Percentiles rank a stretch among this genome's conserved stretches.
phyloP scores from a whole-genome alignment of 2,113 vertebrate species.

The Scomber japonicus region DNA sequence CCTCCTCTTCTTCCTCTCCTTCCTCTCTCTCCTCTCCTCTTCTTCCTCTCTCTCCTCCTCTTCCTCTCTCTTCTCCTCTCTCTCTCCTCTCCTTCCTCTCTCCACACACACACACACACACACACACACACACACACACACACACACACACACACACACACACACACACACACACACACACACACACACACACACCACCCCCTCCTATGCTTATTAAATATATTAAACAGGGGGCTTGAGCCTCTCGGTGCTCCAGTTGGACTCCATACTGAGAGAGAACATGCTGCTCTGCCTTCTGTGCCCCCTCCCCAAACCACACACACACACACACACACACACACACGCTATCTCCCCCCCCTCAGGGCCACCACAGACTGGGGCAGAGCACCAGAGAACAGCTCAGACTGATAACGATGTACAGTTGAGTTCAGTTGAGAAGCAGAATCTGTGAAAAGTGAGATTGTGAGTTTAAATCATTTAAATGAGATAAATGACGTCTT shows the following conservation, averaged over 20 bases:
- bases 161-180: conserved; percentile 23
- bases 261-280: conserved; percentile 30
- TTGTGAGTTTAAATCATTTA: too few species aligned
- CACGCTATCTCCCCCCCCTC: conserved; percentile 8
- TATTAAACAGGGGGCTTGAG: conserved; percentile 37
- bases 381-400: neutral
- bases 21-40: too few species aligned
- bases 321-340: conserved; percentile 6
- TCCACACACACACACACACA: too few species aligned
- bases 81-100: too few species aligned
- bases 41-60: too few species aligned
- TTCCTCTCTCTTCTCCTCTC: too few species aligned
- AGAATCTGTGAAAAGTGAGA: too few species aligned
- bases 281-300: conserved; percentile 61
- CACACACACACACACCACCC: neutral
- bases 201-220: conserved; percentile 40
- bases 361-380: conserved; percentile 40
- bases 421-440: too few species aligned
- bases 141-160: conserved; percentile 20
- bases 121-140: neutral
- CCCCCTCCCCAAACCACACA: neutral
- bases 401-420: too few species aligned
- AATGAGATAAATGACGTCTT: too few species aligned
- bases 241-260: conserved; percentile 36
- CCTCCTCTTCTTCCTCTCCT: too few species aligned